Percentiles rank a stretch among this genome's conserved stretches.
Conservation (phyloP, 53 echinoderm and acorn worm genomes). For the Arbacia lixula region DNA sequence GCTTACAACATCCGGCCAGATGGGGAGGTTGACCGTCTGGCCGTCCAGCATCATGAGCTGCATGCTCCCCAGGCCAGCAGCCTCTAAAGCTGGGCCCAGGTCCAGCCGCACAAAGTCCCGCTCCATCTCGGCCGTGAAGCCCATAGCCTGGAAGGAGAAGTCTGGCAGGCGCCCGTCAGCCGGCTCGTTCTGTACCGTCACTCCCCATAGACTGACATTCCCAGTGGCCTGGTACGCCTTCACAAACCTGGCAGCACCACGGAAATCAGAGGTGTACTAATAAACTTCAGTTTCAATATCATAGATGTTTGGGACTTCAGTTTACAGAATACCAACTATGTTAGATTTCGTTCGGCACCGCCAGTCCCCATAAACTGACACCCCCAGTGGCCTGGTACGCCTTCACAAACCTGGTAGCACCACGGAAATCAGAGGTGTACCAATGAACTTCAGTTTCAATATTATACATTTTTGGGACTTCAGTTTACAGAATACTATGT, state of each 20-base stretch:
- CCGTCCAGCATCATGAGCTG: conserved; percentile 78
- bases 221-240: conserved; percentile 56
- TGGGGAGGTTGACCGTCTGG: conserved; percentile 39
- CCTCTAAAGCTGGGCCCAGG: conserved; percentile 70
- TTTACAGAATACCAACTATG: no score
- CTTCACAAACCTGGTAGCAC: no score
- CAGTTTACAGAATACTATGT: no score
- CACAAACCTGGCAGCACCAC: conserved; percentile 71
- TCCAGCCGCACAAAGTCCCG: conserved; percentile 77
- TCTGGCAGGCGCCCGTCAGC: conserved; percentile 52
- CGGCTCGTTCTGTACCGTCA: conserved; percentile 78
- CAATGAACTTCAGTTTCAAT: no score
- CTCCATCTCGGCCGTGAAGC: conserved; percentile 57
- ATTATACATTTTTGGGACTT: no score
- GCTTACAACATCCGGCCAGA: conserved; percentile 45
- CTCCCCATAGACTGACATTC: conserved; percentile 66
- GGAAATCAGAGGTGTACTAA: no score
- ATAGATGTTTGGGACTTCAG: no score
- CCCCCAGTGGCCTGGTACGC: no score
- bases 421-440: no score
- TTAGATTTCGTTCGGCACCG: no score
- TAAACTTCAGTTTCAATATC: no score
- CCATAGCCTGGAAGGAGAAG: conserved; percentile 69
- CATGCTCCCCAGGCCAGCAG: conserved; percentile 52
- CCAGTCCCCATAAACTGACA: no score